Evolutionary conservation across 1,140 invertebrate species (phyloP).

Genomic region (Neodiprion pinetum): DNA sequence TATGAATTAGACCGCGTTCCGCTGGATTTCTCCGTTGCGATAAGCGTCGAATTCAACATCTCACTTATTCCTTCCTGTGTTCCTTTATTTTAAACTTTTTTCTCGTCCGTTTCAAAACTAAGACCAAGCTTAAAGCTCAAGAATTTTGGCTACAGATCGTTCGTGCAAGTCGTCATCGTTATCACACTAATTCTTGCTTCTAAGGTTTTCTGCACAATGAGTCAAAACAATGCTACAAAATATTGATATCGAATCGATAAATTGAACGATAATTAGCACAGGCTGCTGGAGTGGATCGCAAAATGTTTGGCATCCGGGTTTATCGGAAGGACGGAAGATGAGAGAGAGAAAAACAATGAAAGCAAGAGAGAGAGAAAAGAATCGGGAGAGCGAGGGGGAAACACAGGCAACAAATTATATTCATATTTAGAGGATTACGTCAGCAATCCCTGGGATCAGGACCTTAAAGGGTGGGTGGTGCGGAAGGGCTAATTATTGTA

Average conservation of each 20-base stretch:
- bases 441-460: slow-evolving; percentile 52
- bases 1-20: not conserved
- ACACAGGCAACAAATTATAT: slow-evolving; percentile 53
- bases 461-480: slow-evolving; percentile 55
- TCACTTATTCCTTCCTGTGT: no score
- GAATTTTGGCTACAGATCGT: no score
- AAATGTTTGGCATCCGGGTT: not conserved
- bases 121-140: no score
- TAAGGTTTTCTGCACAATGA: no score
- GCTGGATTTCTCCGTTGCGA: no score
- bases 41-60: no score
- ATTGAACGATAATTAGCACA: not conserved
- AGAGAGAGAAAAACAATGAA: not conserved
- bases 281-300: not conserved
- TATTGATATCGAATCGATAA: not conserved
- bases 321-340: not conserved
- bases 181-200: no score
- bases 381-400: not conserved
- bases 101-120: no score
- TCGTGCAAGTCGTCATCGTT: no score
- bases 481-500: slow-evolving; percentile 55
- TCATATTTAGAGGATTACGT: slow-evolving; percentile 57
- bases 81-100: no score
- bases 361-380: not conserved
- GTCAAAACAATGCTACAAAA: no score